Evolutionary conservation across 2,888 invertebrate species (phyloP).

Genomic region (Xiphydria camelus): DNA sequence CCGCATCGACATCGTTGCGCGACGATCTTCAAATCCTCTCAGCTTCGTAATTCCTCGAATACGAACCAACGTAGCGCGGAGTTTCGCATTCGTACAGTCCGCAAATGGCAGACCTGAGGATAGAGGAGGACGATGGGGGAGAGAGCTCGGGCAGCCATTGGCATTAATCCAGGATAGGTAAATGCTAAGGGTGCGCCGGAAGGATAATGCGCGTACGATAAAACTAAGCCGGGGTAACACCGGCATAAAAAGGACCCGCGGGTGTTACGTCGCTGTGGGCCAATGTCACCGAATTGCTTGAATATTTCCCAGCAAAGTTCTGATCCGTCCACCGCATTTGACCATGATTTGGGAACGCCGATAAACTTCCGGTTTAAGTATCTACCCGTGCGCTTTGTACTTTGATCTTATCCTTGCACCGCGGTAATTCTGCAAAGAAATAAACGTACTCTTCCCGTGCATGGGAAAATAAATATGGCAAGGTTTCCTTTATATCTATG

Average conservation of each 20-base stretch:
- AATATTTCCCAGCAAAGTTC: slow-evolving; percentile 44
- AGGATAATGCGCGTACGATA: slow-evolving; percentile 49
- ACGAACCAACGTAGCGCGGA: no score
- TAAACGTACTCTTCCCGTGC: no score
- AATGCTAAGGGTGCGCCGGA: slow-evolving; percentile 26
- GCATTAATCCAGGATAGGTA: slow-evolving; percentile 52
- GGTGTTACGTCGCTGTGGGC: slow-evolving; percentile 45
- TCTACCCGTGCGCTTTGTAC: slow-evolving; percentile 28
- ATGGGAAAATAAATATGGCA: no score
- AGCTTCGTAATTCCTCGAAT: no score
- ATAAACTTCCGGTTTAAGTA: slow-evolving; percentile 48
- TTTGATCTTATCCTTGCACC: no score
- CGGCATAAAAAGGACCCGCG: slow-evolving; percentile 44
- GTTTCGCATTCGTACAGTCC: no score
- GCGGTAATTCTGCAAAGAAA: no score
- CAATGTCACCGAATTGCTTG: slow-evolving; percentile 52
- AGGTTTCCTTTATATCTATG: no score
- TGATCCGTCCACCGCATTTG: slow-evolving; percentile 19
- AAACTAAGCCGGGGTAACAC: slow-evolving; percentile 52
- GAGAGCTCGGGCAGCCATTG: slow-evolving; percentile 33
- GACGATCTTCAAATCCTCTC: no score
- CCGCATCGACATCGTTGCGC: no score
- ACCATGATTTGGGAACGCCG: slow-evolving; percentile 33
- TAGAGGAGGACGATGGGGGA: no score
- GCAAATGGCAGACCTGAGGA: no score